These are phyloP conservation scores for Eolophus roseicapilla DNA, from an alignment of 2,113 vertebrate species.

Conservation along the genomic window DNA sequence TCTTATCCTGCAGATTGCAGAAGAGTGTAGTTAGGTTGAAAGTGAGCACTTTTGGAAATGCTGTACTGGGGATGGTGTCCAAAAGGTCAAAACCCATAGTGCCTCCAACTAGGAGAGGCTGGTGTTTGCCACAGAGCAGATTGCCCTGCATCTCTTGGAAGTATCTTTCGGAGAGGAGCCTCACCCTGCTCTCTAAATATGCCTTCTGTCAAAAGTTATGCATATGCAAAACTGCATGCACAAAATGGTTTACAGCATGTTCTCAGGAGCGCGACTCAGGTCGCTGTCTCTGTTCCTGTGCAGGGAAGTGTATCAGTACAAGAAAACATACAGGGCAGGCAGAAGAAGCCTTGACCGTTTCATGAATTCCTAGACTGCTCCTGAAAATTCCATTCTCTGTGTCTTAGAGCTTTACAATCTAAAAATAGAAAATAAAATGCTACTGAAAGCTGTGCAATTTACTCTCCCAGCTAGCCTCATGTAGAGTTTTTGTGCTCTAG, in stretches of 20 bases:
- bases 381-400: background rate
- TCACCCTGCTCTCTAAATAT: background rate
- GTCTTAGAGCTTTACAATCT: background rate
- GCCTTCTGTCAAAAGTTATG: background rate
- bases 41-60: background rate
- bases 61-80: background rate
- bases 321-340: background rate
- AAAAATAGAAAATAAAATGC: slow-evolving; percentile 34
- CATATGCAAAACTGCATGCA: background rate
- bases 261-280: background rate
- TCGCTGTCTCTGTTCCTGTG: background rate
- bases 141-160: background rate
- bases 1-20: background rate
- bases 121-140: background rate
- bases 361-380: background rate
- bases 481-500: background rate
- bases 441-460: slow-evolving; percentile 35
- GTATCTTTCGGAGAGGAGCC: background rate
- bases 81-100: background rate
- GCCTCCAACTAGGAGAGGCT: background rate
- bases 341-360: background rate
- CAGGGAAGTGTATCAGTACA: background rate
- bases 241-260: background rate
- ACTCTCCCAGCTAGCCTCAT: background rate
- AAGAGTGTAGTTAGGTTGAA: background rate